Evolutionary conservation across 2,888 invertebrate species (phyloP).

Genomic region (Neoaliturus tenellus): DNA sequence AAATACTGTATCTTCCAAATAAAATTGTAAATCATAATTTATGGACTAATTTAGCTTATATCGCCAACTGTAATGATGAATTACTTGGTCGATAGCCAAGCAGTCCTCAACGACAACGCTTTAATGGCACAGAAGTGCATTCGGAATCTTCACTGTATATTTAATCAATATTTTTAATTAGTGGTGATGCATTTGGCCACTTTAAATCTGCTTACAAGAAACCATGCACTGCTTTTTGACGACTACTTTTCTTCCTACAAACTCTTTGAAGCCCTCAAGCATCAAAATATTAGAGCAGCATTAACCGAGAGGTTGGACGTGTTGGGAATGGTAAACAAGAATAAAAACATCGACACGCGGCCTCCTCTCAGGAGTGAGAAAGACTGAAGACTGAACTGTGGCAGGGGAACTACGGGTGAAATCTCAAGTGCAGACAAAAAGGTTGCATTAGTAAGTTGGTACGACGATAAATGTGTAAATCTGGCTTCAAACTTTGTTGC

Average conservation of each 20-base stretch:
- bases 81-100: too few relatives aligned
- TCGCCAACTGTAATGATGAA: too few relatives aligned
- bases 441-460: constrained; percentile 20
- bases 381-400: constrained; percentile 4
- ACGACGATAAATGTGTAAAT: constrained; percentile 33
- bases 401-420: constrained; percentile 19
- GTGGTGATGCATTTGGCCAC: constrained; percentile 60
- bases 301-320: constrained; percentile 61
- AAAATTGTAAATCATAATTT: too few relatives aligned
- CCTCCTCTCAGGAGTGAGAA: constrained; percentile 20
- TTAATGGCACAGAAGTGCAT: too few relatives aligned
- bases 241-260: constrained; percentile 61
- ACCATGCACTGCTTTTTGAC: constrained; percentile 59
- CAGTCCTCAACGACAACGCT: too few relatives aligned
- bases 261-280: constrained; percentile 60
- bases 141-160: too few relatives aligned
- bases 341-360: constrained; percentile 29
- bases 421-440: constrained; percentile 11
- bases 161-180: too few relatives aligned
- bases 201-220: constrained; percentile 29
- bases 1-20: too few relatives aligned
- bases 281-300: constrained; percentile 57
- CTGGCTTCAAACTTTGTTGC: constrained; percentile 39
- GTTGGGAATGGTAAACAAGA: constrained; percentile 56
- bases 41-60: too few relatives aligned